A percentile compares a stretch with the other conserved stretches of the same genome.
Conservation (phyloP, 2,797 vertebrate species). For the Leptatherina wallacei region DNA sequence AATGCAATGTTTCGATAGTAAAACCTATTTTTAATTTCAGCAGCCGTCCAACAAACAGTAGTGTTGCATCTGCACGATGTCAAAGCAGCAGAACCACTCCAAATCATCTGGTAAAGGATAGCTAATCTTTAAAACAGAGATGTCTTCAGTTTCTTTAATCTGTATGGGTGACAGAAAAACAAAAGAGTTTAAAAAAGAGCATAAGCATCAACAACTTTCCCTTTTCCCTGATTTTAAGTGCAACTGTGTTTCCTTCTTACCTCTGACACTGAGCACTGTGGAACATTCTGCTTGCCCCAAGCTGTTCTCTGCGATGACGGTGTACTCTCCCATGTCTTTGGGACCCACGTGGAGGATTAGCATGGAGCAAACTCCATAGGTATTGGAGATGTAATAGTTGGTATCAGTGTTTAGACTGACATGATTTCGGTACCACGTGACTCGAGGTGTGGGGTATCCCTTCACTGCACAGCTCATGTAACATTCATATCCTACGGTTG, state of each 20-base stretch:
- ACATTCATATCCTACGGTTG: slow-evolving; percentile 86
- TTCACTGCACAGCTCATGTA: slow-evolving; percentile 90
- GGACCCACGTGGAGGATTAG: slow-evolving; percentile 80
- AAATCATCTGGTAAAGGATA: background rate
- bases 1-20: slow-evolving; percentile 13
- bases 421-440: slow-evolving; percentile 88
- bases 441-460: slow-evolving; percentile 84
- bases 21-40: background rate
- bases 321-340: slow-evolving; percentile 85
- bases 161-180: background rate
- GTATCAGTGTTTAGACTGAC: slow-evolving; percentile 82
- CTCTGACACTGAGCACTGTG: slow-evolving; percentile 85
- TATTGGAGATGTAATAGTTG: slow-evolving; percentile 84
- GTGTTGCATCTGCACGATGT: background rate
- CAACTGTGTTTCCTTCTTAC: slow-evolving; percentile 64
- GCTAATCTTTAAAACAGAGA: background rate
- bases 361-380: slow-evolving; percentile 89
- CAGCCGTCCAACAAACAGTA: slow-evolving; percentile 2
- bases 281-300: slow-evolving; percentile 82
- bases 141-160: slow-evolving; percentile 14
- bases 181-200: background rate
- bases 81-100: background rate
- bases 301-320: slow-evolving; percentile 81
- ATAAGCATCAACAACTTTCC: background rate
- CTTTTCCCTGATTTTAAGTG: background rate